Conservation (phyloP, 2,797 vertebrate species). For the Poeciliopsis presidionis region DNA sequence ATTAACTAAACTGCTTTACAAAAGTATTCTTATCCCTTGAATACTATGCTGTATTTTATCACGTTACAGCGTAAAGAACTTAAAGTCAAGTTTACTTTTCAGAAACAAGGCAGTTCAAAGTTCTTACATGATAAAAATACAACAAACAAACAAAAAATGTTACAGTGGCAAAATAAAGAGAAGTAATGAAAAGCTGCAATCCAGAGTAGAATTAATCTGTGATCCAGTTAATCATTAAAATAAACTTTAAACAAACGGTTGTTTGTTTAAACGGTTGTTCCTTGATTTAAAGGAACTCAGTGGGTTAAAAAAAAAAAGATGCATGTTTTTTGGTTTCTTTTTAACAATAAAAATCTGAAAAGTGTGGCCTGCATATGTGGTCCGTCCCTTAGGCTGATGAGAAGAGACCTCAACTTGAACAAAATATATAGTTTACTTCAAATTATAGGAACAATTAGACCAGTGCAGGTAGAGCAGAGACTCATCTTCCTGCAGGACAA, state of each 20-base stretch:
- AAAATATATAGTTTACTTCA: background rate
- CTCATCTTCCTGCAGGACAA: background rate
- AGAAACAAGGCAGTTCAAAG: no score
- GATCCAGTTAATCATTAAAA: background rate
- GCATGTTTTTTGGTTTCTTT: background rate
- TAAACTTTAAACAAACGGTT: background rate
- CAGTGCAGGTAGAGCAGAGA: background rate
- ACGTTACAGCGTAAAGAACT: background rate
- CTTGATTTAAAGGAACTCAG: background rate
- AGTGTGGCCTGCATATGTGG: background rate
- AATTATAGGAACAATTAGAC: background rate
- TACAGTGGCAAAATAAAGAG: background rate
- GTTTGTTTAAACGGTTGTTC: background rate
- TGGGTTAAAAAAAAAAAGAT: background rate
- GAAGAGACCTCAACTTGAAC: background rate
- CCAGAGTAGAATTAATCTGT: background rate
- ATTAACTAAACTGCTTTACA: background rate
- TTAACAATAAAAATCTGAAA: background rate
- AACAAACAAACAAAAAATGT: background rate
- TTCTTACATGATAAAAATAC: no score
- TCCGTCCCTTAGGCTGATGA: background rate
- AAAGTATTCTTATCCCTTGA: background rate
- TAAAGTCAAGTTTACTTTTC: no score
- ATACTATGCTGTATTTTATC: background rate
- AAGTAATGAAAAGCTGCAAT: background rate